Percentiles rank a stretch among this genome's conserved stretches.
phyloP scores from a whole-genome alignment of 2,797 vertebrate species.

The Melanotaenia trifasciata region DNA sequence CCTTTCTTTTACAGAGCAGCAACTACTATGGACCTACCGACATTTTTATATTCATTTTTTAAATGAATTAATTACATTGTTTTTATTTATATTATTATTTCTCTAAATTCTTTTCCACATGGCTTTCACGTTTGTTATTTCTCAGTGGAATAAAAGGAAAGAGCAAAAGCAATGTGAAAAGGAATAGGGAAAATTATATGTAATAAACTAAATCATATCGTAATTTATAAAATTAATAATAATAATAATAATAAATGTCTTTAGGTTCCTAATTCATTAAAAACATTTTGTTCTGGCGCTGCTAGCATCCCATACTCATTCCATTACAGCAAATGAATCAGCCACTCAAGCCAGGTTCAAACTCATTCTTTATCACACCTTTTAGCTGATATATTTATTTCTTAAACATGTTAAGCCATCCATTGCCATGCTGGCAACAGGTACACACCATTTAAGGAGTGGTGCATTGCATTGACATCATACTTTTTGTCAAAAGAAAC shows the following conservation, averaged over 20 bases:
- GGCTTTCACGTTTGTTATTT: not conserved
- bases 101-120: not conserved
- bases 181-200: not conserved
- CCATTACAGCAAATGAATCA: slow-evolving; percentile 11
- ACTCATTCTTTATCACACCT: slow-evolving; percentile 69
- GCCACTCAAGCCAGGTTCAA: slow-evolving; percentile 15
- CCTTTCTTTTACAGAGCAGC: too few species aligned
- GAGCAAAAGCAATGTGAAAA: not conserved
- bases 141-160: too few species aligned
- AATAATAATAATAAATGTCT: not conserved
- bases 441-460: slow-evolving; percentile 76
- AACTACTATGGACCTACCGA: too few species aligned
- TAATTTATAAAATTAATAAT: slow-evolving; percentile 1
- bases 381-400: slow-evolving; percentile 81
- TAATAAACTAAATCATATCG: not conserved
- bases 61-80: too few species aligned
- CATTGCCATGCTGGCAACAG: slow-evolving; percentile 79
- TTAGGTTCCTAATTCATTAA: too few species aligned
- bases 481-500: slow-evolving; percentile 76
- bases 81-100: too few species aligned
- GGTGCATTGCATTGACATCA: slow-evolving; percentile 82
- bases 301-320: not conserved
- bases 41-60: too few species aligned
- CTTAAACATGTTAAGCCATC: slow-evolving; percentile 83
- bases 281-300: not conserved